Evolutionary conservation across 2,113 vertebrate genomes (phyloP).

Genomic region (Malurus alboscapulatus): DNA sequence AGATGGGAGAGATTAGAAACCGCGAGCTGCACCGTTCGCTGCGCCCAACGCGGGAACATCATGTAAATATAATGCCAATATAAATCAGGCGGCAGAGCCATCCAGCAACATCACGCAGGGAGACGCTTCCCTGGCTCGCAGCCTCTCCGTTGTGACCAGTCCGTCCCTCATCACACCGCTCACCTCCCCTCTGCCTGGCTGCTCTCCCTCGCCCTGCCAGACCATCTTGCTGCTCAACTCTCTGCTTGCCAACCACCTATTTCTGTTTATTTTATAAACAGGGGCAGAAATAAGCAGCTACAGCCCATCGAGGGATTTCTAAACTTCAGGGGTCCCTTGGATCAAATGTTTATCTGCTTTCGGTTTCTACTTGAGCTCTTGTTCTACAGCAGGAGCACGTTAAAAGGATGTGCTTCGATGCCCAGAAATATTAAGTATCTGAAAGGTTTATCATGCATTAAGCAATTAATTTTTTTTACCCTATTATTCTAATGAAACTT

Average conservation of each 20-base stretch:
- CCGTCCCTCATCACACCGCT: background rate
- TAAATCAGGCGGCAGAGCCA: background rate
- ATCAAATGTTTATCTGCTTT: slow-evolving; percentile 62
- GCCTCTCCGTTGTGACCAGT: background rate
- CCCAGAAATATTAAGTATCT: slow-evolving; percentile 60
- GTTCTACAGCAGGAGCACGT: slow-evolving; percentile 50
- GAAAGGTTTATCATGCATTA: slow-evolving; percentile 57
- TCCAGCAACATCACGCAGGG: background rate
- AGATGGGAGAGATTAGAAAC: slow-evolving; percentile 19
- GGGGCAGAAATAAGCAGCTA: background rate
- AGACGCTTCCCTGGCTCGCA: background rate
- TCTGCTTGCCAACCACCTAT: background rate
- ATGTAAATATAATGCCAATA: background rate
- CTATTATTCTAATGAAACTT: slow-evolving; percentile 46
- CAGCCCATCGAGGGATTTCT: slow-evolving; percentile 7
- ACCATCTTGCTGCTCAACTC: background rate
- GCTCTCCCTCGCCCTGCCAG: background rate
- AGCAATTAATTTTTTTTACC: slow-evolving; percentile 40
- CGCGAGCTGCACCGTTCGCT: background rate
- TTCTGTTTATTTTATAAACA: background rate
- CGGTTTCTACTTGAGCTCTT: slow-evolving; percentile 51
- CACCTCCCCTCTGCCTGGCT: background rate
- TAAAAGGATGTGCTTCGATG: slow-evolving; percentile 64
- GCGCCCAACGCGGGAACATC: background rate
- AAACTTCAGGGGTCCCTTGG: slow-evolving; percentile 53